phyloP scores from a whole-genome alignment of 2,888 invertebrate species.

The Abrostola triplasia region DNA sequence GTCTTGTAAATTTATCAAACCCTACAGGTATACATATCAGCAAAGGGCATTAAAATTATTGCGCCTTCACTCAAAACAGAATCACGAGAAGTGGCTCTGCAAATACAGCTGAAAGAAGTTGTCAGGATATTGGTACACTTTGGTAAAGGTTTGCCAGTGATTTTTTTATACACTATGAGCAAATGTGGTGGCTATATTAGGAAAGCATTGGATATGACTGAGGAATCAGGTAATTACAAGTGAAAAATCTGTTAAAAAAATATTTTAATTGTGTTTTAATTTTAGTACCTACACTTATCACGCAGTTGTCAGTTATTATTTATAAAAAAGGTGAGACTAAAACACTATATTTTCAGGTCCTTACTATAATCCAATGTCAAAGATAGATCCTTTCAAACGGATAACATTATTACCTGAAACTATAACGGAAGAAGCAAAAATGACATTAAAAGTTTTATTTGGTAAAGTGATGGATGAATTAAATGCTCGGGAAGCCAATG shows the following conservation, averaged over 20 bases:
- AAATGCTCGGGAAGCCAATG: constrained; percentile 93
- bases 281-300: neutral
- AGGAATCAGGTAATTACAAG: constrained; percentile 75
- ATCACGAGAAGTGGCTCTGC: constrained; percentile 88
- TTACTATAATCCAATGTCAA: constrained; percentile 89
- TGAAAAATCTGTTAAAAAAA: neutral
- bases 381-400: constrained; percentile 91
- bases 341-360: constrained; percentile 69
- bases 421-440: constrained; percentile 90
- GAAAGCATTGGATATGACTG: constrained; percentile 91
- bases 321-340: constrained; percentile 10
- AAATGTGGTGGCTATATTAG: constrained; percentile 91
- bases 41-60: constrained; percentile 89
- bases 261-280: neutral
- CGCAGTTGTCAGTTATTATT: neutral
- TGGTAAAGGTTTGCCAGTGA: constrained; percentile 92
- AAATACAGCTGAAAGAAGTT: constrained; percentile 91
- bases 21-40: constrained; percentile 87
- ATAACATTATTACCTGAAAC: constrained; percentile 93
- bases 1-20: no score
- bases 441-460: constrained; percentile 90
- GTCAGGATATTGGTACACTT: constrained; percentile 93
- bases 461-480: constrained; percentile 91
- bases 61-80: constrained; percentile 89
- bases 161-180: constrained; percentile 93